A percentile compares a stretch with the other conserved stretches of the same genome.
These are phyloP conservation scores for Galleria mellonella DNA, from an alignment of 1,140 invertebrate species.

Conservation along the genomic window DNA sequence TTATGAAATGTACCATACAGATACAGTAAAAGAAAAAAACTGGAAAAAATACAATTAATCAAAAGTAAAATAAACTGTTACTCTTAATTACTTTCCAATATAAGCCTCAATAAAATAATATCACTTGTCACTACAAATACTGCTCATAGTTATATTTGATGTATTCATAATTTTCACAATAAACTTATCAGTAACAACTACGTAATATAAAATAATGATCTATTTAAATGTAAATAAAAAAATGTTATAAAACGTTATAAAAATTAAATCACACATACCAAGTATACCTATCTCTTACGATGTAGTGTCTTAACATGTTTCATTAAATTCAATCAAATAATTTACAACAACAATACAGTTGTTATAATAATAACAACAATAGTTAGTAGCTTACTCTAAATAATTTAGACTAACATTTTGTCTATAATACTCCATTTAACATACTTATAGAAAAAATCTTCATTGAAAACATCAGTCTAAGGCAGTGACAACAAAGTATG, in stretches of 20 bases:
- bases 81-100: constrained; percentile 12
- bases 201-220: constrained; percentile 30
- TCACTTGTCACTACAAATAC: constrained; percentile 49
- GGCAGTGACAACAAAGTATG: constrained; percentile 67
- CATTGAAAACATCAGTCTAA: constrained; percentile 67
- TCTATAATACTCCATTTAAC: constrained; percentile 55
- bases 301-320: constrained; percentile 48
- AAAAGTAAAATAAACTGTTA: not conserved
- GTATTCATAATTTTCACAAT: constrained; percentile 30
- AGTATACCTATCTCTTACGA: constrained; percentile 32
- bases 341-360: constrained; percentile 61
- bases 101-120: constrained; percentile 54
- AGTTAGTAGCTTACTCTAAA: constrained; percentile 37
- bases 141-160: constrained; percentile 28
- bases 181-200: constrained; percentile 37
- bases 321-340: constrained; percentile 63
- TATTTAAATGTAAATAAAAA: constrained; percentile 42
- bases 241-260: constrained; percentile 34
- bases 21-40: not conserved
- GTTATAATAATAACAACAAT: constrained; percentile 56
- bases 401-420: constrained; percentile 36
- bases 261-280: constrained; percentile 47
- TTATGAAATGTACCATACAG: constrained; percentile 1
- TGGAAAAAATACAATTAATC: not conserved
- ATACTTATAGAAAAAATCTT: constrained; percentile 46